Conservation (phyloP, 2,797 vertebrate genomes). For the Mormyrops attenuatus region DNA sequence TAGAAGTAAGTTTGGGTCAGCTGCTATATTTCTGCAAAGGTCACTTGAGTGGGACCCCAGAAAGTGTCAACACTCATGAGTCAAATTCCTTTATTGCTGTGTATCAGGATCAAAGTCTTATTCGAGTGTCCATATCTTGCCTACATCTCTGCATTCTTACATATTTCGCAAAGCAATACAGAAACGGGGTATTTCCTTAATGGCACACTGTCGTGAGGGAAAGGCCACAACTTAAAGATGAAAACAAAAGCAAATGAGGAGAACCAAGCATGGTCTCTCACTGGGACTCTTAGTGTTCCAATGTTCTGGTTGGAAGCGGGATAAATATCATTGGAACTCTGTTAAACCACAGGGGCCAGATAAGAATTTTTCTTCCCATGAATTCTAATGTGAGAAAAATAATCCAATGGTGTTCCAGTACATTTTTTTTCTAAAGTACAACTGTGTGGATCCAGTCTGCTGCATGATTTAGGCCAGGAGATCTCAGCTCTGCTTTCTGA, state of each 20-base stretch:
- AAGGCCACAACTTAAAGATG: conserved; percentile 25
- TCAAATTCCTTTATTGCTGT: conserved; percentile 16
- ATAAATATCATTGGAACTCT: conserved; percentile 52
- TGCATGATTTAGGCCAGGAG: neutral
- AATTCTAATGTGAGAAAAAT: conserved; percentile 62
- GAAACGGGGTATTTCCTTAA: conserved; percentile 28
- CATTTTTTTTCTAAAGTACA: conserved; percentile 33
- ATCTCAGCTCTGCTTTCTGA: conserved; percentile 12
- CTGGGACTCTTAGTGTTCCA: neutral
- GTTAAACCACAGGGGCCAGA: conserved; percentile 59
- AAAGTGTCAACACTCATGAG: neutral
- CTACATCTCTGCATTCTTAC: conserved; percentile 35
- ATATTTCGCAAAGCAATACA: conserved; percentile 15
- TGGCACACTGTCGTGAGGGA: conserved; percentile 22
- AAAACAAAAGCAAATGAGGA: conserved; percentile 19
- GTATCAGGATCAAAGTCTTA: conserved; percentile 13
- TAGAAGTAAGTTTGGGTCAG: neutral
- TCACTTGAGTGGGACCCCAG: neutral
- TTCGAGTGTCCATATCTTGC: conserved; percentile 19
- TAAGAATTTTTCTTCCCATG: conserved; percentile 66
- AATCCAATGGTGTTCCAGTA: conserved; percentile 47
- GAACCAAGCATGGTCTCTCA: neutral
- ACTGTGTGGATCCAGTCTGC: neutral
- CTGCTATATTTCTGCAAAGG: neutral
- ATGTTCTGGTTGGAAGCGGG: conserved; percentile 49